Base-by-base conservation (phyloP, 2,888 invertebrate species). In the Linnaemya vulpina region DNA sequence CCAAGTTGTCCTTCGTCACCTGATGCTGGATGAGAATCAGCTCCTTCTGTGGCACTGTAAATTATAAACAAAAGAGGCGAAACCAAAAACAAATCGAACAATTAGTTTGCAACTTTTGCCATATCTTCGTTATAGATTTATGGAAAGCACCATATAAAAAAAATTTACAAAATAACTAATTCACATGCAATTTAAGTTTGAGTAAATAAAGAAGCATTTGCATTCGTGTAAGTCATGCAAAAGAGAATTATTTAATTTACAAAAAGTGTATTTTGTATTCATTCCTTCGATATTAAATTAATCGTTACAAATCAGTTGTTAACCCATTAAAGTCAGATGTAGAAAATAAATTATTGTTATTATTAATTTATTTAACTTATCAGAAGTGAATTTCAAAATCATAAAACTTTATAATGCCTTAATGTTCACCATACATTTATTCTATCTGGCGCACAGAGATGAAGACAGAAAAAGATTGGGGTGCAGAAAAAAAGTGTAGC, bases 1-100 rank as follows among this genome's bases (percentile, higher is more conserved):
- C 91, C 91, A 83, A 96, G 96, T 88, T 96, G 96, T 60, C 96
- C 95, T 86, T 96, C 96, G 62, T 95, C 95, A 71, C 95, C 94
- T 80, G 96, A 96, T 65, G 94, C 96, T 84, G 97, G 96, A 89
- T 96, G 95, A 92, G 97, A 97, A 93, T 97, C 97, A 20, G 97
- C 97, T 84, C 97, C 97, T 87, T 97, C 97, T 87, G 97, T 97
- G 88, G 97, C 97, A 93, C 97, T 97, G 94, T 89, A 88, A 87
- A 38, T 77, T 76, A 68, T 46, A 75, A 49, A 68, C 13, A 38
- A n/a, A 71, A 82, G 46, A 80, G 51, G 58, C 35, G 67, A 79
- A 86, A 74, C 77, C 73, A 58, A 87, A 55, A 55, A 83, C 55
- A 43, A 20, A 10, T 17, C 3, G 2, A 35, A n/a, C 3, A 38